These are phyloP conservation scores for Steromphala cineraria DNA, from an alignment of 2,888 invertebrate genomes.

Conservation along the genomic window DNA sequence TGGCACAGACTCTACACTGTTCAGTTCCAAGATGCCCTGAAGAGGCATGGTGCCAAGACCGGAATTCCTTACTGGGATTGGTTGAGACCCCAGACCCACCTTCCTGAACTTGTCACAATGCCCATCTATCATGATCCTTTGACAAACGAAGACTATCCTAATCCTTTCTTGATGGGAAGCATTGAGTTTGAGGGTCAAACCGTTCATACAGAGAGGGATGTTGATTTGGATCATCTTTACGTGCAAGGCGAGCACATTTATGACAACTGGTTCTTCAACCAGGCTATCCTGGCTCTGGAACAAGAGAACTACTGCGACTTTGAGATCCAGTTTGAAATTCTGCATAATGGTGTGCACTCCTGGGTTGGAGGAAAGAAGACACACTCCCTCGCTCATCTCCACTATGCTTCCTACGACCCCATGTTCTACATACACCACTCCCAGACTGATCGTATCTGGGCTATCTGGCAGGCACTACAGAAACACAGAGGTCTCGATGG, in stretches of 20 bases:
- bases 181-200: constrained; percentile 33
- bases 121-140: constrained; percentile 30
- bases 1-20: constrained; percentile 50
- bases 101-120: constrained; percentile 35
- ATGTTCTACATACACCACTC: constrained; percentile 46
- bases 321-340: constrained; percentile 47
- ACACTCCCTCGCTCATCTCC: constrained; percentile 41
- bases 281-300: constrained; percentile 40
- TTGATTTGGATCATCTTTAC: neutral
- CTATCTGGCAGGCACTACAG: constrained; percentile 44
- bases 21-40: constrained; percentile 43
- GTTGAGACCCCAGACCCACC: constrained; percentile 26
- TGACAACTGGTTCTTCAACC: constrained; percentile 43
- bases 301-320: constrained; percentile 49
- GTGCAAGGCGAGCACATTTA: constrained; percentile 26
- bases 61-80: constrained; percentile 50
- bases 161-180: constrained; percentile 40
- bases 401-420: constrained; percentile 47
- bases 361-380: constrained; percentile 39
- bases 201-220: neutral
- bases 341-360: constrained; percentile 43
- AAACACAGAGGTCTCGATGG: constrained; percentile 38
- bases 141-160: constrained; percentile 23
- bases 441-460: constrained; percentile 44
- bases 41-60: constrained; percentile 39